phyloP scores from a whole-genome alignment of 2,797 vertebrate genomes.

The Odontamblyopus rebecca region DNA sequence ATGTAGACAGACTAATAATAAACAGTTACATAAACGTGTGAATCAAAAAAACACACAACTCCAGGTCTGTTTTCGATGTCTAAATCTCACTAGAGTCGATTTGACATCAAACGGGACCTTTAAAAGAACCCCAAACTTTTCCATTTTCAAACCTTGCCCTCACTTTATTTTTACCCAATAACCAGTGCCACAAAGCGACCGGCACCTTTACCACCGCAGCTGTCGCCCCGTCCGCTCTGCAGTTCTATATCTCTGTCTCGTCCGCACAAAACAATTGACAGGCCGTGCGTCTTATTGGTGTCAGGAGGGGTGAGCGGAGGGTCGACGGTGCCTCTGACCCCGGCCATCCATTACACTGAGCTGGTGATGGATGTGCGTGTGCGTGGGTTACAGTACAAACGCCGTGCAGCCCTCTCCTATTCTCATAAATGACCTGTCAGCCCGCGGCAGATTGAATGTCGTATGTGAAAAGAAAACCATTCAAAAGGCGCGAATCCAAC shows the following conservation, averaged over 20 bases:
- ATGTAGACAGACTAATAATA: too few relatives aligned
- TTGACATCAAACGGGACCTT: too few relatives aligned
- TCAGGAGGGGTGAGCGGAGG: slow-evolving; percentile 48
- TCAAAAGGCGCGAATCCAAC: slow-evolving; percentile 34
- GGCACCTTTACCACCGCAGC: slow-evolving; percentile 60
- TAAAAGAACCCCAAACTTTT: background rate
- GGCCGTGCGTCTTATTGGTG: slow-evolving; percentile 44
- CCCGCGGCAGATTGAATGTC: slow-evolving; percentile 63
- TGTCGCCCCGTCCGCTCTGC: slow-evolving; percentile 7
- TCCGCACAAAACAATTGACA: slow-evolving; percentile 56
- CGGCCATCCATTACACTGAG: slow-evolving; percentile 60
- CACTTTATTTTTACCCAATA: background rate
- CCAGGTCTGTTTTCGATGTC: too few relatives aligned
- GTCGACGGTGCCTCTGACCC: slow-evolving; percentile 64
- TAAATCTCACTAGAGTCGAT: too few relatives aligned
- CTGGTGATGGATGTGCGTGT: slow-evolving; percentile 54
- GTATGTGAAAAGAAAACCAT: background rate
- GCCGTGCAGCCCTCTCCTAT: slow-evolving; percentile 30
- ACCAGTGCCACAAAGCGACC: background rate
- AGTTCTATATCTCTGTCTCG: background rate
- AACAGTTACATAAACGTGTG: too few relatives aligned
- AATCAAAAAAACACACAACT: too few relatives aligned
- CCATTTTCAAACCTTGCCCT: background rate
- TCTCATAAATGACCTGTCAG: slow-evolving; percentile 76
- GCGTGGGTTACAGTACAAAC: slow-evolving; percentile 19